Evolutionary conservation across 37 sponge, comb jelly and placozoan genomes (phyloP).

Genomic region (Petrosia ficiformis): DNA sequence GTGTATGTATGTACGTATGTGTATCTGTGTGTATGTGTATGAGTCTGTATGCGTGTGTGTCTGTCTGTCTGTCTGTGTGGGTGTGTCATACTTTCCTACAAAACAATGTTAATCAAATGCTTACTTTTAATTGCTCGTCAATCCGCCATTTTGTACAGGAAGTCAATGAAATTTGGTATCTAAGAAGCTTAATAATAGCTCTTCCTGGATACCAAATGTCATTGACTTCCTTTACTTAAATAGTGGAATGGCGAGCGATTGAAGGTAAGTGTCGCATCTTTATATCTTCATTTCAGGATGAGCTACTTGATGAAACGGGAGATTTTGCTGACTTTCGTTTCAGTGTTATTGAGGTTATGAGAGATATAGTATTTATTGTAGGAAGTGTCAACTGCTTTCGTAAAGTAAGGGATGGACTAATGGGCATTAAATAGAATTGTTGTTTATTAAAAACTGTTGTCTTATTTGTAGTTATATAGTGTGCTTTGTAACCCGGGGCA

Average conservation of each 20-base stretch:
- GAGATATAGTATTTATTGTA: conserved; percentile 70
- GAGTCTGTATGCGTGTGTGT: too few relatives aligned
- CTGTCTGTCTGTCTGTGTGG: too few relatives aligned
- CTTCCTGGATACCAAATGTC: too few relatives aligned
- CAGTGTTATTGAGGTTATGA: conserved; percentile 54
- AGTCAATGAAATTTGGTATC: too few relatives aligned
- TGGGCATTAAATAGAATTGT: not conserved
- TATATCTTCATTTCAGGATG: conserved; percentile 18
- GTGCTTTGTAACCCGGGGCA: conserved; percentile 46
- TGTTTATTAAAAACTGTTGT: not conserved
- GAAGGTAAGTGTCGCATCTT: too few relatives aligned
- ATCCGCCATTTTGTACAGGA: too few relatives aligned
- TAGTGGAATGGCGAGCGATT: too few relatives aligned
- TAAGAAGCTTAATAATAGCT: too few relatives aligned
- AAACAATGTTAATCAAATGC: not conserved
- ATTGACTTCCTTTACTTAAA: not conserved
- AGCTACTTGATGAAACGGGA: conserved; percentile 42
- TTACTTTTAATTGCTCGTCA: not conserved
- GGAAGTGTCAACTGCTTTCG: conserved; percentile 52
- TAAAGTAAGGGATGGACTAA: conserved; percentile 8
- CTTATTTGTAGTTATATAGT: conserved; percentile 28
- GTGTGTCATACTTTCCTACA: not conserved
- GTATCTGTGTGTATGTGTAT: too few relatives aligned
- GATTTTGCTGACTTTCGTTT: conserved; percentile 62
- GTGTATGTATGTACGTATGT: too few relatives aligned